phyloP scores from a whole-genome alignment of 2,797 vertebrate species.

The Schizopygopsis pylzovi region DNA sequence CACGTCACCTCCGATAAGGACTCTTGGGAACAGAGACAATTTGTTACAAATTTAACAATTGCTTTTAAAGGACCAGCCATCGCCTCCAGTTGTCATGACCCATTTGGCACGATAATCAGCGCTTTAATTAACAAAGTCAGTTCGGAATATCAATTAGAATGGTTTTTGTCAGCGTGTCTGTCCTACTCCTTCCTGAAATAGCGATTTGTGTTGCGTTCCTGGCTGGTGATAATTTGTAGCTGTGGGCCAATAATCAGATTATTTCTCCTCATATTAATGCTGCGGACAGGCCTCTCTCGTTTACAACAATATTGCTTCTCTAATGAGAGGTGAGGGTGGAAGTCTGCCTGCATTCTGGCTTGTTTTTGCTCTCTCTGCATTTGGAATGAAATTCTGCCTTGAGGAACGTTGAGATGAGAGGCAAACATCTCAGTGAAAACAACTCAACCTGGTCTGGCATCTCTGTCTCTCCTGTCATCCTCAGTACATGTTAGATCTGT shows the following conservation, averaged over 20 bases:
- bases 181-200: constrained; percentile 71
- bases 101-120: constrained; percentile 77
- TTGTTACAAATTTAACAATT: constrained; percentile 62
- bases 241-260: constrained; percentile 67
- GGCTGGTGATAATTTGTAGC: constrained; percentile 67
- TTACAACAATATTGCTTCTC: constrained; percentile 54
- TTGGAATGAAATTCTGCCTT: constrained; percentile 31
- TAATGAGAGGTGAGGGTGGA: constrained; percentile 59
- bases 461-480: constrained; percentile 47
- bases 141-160: constrained; percentile 77
- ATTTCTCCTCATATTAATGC: constrained; percentile 54
- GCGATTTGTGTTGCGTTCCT: constrained; percentile 71
- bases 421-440: constrained; percentile 66
- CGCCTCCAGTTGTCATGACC: constrained; percentile 69
- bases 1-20: constrained; percentile 59
- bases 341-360: constrained; percentile 40
- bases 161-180: constrained; percentile 70
- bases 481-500: constrained; percentile 46
- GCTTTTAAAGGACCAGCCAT: constrained; percentile 72
- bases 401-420: constrained; percentile 32
- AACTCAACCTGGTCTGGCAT: constrained; percentile 35
- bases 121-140: constrained; percentile 77
- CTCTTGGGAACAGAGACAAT: constrained; percentile 66
- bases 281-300: constrained; percentile 41
- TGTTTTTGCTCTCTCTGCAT: constrained; percentile 14